A percentile compares a stretch with the other conserved stretches of the same genome.
These are phyloP conservation scores for Erinaceus europaeus DNA, from an alignment of 2,113 vertebrate genomes.

Conservation along the genomic window DNA sequence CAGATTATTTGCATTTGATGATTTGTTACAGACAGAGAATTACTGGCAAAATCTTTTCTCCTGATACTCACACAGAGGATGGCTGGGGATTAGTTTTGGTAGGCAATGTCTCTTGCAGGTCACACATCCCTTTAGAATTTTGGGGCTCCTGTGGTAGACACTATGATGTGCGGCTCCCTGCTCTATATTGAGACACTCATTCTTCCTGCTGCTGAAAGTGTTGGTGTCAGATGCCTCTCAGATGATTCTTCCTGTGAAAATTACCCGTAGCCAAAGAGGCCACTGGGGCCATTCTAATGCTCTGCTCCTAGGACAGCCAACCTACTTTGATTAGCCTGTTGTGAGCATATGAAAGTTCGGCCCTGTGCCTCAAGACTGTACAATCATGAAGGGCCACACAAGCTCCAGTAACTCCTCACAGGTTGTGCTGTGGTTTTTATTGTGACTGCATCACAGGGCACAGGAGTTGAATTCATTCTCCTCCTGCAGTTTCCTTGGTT, in stretches of 20 bases:
- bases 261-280: no score
- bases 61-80: not conserved
- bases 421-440: not conserved
- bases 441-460: not conserved
- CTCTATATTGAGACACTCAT: not conserved
- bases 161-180: not conserved
- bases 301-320: not conserved
- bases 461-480: not conserved
- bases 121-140: not conserved
- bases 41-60: not conserved
- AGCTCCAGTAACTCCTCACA: rapidly evolving
- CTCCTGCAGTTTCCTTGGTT: not conserved
- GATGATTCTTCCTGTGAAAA: no score
- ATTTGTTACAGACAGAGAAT: not conserved
- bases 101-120: not conserved
- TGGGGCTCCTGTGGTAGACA: not conserved
- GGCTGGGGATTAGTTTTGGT: not conserved
- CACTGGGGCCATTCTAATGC: no score
- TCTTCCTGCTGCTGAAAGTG: not conserved
- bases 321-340: not conserved
- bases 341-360: not conserved
- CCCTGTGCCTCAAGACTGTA: no score
- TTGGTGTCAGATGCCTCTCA: not conserved
- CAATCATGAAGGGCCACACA: not conserved
- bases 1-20: not conserved